Percentiles rank a stretch among this genome's conserved stretches.
Evolutionary conservation across 2,888 invertebrate genomes (phyloP).

Genomic region (Temnothorax unifasciatus): DNA sequence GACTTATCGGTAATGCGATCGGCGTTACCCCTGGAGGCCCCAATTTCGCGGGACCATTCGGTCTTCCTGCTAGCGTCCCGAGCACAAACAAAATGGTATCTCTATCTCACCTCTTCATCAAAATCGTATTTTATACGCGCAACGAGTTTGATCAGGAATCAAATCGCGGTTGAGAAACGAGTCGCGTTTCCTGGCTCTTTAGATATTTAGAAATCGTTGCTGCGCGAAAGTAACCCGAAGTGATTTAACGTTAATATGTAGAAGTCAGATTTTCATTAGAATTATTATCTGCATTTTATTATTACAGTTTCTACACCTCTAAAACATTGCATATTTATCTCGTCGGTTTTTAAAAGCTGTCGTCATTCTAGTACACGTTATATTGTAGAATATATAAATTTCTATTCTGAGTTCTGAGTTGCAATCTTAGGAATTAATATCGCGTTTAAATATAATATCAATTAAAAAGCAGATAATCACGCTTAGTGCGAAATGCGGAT

Average conservation of each 20-base stretch:
- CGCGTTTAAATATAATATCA: not conserved
- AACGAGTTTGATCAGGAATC: constrained; percentile 11
- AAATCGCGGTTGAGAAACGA: constrained; percentile 11
- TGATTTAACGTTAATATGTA: constrained; percentile 16
- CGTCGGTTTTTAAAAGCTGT: not conserved
- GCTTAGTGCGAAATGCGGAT: not conserved
- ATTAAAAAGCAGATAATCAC: not conserved
- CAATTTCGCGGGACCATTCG: constrained; percentile 78
- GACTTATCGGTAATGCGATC: constrained; percentile 83
- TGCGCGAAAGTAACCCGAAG: constrained; percentile 19
- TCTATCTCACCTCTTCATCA: constrained; percentile 77
- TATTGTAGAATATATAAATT: not conserved
- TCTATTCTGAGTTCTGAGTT: not conserved
- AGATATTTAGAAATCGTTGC: constrained; percentile 12
- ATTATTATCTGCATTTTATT: not conserved
- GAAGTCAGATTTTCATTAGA: not conserved
- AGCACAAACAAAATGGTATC: constrained; percentile 84
- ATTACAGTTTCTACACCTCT: not conserved
- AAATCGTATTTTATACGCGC: constrained; percentile 38
- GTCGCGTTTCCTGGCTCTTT: constrained; percentile 19
- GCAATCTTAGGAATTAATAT: constrained; percentile 3
- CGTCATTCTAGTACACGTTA: not conserved
- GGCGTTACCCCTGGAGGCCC: constrained; percentile 78
- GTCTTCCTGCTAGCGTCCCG: constrained; percentile 79
- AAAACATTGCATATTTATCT: not conserved